Evolutionary conservation across 2,888 invertebrate genomes (phyloP), one percentile per base, ranked within the genome.

Genomic region (Seira ritae): DNA sequence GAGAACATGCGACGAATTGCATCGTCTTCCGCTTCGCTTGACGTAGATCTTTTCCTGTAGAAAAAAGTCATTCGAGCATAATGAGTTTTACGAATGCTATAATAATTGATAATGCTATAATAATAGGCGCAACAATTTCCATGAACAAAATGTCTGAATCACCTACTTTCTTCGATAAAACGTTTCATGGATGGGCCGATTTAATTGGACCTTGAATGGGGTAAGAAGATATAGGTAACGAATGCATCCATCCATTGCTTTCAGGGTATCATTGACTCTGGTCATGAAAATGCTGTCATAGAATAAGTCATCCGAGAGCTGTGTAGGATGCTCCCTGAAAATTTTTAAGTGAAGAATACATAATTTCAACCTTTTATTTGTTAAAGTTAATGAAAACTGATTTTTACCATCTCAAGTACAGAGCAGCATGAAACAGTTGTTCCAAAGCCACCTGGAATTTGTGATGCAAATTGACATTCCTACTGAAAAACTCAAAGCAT

Each of bases 381-480:
- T n/a, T n/a, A n/a, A n/a, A n/a, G n/a, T n/a, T n/a, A n/a, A 1
- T 24, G 1, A 15, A 31, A 2, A 24, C 2, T n/a, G 23, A n/a
- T 12, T 42, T 3, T 55, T 55, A 80, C 84, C 86, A 86, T 75
- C 86, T 12, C 10, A 80, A 15, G 20, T 74, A 77, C 17, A 86
- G 17, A 1, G 79, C 74, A 22, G 76, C 67, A 19, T 70, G 77
- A 22, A 86, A 86, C 10, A 86, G 62, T 17, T 86, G 77, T 22
- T 86, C 86, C 72, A 84, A 46, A 1, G 76, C 80, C 12, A 84
- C 84, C 42, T 84, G 83, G 67, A 76, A 86, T 15, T 80, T 80
- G 65, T 86, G 86, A 17, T 84, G 84, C 3, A 83, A 19, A 42
- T 86, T 86, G 50, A 86, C 74, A 19, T 84, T 86, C 10, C 24